Conservation (phyloP, 2,113 vertebrate species). For the Eolophus roseicapilla region DNA sequence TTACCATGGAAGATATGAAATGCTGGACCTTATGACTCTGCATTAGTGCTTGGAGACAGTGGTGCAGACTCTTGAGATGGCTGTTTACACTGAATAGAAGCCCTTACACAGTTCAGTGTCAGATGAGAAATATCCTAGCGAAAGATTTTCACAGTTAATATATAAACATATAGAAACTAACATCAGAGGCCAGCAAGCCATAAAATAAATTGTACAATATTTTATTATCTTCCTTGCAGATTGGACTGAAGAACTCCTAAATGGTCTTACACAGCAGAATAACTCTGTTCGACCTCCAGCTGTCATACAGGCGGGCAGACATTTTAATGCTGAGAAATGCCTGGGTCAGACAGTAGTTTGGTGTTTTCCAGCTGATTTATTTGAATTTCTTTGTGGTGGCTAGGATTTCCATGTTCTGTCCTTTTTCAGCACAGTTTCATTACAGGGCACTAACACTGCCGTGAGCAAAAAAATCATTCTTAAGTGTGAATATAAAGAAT, state of each 20-base stretch:
- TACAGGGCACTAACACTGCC: background rate
- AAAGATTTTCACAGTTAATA: conserved; percentile 1
- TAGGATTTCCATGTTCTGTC: background rate
- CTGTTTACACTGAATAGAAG: background rate
- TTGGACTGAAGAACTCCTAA: background rate
- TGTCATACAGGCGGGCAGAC: background rate
- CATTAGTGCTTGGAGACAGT: background rate
- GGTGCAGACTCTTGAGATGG: background rate
- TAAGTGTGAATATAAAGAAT: conserved; percentile 23
- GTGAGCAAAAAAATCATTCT: background rate
- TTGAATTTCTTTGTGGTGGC: background rate
- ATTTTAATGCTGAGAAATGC: background rate
- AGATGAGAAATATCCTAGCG: background rate
- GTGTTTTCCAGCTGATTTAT: background rate
- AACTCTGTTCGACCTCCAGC: background rate
- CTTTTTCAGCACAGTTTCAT: background rate
- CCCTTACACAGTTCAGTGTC: background rate
- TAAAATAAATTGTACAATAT: background rate
- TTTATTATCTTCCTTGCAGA: background rate
- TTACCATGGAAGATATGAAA: background rate
- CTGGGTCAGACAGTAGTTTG: background rate
- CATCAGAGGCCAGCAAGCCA: background rate
- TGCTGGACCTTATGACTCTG: background rate
- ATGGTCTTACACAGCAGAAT: background rate
- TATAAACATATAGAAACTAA: conserved; percentile 34